A percentile compares a stretch with the other conserved stretches of the same genome.
Evolutionary conservation across 2,888 invertebrate genomes (phyloP).

Genomic region (Drosophila mulleri): DNA sequence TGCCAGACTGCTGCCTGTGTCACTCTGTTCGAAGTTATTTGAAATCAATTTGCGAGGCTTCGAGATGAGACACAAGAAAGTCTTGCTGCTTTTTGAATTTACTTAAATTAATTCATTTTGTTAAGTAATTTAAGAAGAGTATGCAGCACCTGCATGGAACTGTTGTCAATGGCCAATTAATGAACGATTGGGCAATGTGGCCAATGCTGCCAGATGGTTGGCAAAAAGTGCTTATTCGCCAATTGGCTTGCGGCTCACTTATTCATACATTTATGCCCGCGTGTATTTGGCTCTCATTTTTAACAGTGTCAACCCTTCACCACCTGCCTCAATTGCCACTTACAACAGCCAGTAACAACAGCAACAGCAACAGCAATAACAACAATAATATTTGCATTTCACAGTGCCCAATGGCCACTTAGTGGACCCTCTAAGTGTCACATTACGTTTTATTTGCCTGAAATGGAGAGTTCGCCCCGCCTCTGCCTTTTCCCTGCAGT

Average conservation of each 20-base stretch:
- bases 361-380: conserved; percentile 6
- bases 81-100: background rate
- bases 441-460: conserved; percentile 57
- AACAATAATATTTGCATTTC: conserved; percentile 42
- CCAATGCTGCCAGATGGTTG: background rate
- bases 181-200: conserved; percentile 9
- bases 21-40: too few relatives aligned
- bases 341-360: conserved; percentile 16
- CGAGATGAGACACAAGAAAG: background rate
- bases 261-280: conserved; percentile 44
- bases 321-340: conserved; percentile 61
- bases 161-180: background rate
- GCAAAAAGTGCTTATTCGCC: conserved; percentile 18
- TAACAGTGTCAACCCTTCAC: conserved; percentile 57
- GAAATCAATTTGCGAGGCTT: background rate
- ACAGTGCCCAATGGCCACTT: conserved; percentile 52
- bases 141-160: too few relatives aligned
- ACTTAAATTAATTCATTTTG: too few relatives aligned
- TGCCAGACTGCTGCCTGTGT: background rate
- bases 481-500: background rate
- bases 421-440: conserved; percentile 45
- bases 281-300: conserved; percentile 40
- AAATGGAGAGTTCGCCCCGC: conserved; percentile 9
- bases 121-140: too few relatives aligned
- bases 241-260: conserved; percentile 31